Conservation (phyloP, 2,113 vertebrate species). For the Oxyruncus cristatus region DNA sequence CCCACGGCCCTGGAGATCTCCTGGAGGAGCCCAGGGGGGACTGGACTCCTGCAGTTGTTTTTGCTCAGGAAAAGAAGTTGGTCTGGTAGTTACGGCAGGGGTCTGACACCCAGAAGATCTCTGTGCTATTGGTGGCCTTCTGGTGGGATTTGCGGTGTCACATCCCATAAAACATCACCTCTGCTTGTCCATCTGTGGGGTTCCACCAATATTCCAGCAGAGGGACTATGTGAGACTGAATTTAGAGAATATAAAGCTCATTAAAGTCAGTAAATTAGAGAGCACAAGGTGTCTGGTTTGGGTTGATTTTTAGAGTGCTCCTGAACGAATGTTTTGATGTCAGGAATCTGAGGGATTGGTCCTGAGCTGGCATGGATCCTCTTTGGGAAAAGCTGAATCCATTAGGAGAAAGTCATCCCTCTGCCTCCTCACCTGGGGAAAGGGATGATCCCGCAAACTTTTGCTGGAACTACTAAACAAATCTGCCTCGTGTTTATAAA, state of each 20-base stretch:
- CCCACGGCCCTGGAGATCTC: not conserved
- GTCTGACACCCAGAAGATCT: not conserved
- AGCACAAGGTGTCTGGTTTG: not conserved
- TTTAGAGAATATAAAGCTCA: not conserved
- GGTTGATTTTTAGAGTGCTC: not conserved
- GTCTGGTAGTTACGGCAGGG: not conserved
- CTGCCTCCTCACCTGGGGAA: not conserved
- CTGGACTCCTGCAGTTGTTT: rapidly evolving
- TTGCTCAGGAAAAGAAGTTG: not conserved
- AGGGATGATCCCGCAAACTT: not conserved
- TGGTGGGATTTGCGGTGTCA: rapidly evolving
- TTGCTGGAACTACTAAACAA: not conserved
- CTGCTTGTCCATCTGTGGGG: not conserved
- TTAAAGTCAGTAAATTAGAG: not conserved
- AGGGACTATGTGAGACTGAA: not conserved
- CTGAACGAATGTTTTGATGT: not conserved
- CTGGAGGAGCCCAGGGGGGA: not conserved
- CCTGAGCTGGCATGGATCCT: not conserved
- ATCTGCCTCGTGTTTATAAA: not conserved
- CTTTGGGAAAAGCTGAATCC: not conserved
- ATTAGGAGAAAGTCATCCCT: not conserved
- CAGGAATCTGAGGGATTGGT: not conserved
- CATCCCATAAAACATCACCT: rapidly evolving
- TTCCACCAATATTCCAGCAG: not conserved
- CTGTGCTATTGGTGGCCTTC: not conserved